phyloP scores from a whole-genome alignment of 2,797 vertebrate species.

The Holocentrus rufus region DNA sequence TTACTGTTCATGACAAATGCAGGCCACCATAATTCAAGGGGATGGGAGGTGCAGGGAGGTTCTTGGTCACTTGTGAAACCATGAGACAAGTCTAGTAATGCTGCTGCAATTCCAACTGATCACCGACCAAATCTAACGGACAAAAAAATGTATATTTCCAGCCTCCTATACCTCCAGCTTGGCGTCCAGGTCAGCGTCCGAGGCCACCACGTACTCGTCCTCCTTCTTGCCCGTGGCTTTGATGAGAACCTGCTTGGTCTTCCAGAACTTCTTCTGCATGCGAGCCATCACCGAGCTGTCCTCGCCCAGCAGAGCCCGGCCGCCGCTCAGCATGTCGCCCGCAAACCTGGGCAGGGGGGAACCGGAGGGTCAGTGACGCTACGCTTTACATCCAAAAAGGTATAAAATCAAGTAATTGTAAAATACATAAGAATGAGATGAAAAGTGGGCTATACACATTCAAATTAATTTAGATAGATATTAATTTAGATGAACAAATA shows the following conservation, averaged over 20 bases:
- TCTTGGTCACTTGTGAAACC: no score
- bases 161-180: conserved; percentile 82
- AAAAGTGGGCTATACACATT: no score
- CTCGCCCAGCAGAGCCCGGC: conserved; percentile 76
- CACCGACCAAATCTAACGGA: no score
- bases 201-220: conserved; percentile 86
- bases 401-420: background rate
- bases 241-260: conserved; percentile 88
- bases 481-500: background rate
- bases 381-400: no score
- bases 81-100: no score
- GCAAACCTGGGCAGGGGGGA: conserved; percentile 69
- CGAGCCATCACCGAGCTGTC: conserved; percentile 85
- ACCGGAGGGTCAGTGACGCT: background rate
- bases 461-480: no score
- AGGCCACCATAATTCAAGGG: no score
- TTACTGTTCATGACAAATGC: no score
- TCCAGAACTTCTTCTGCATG: conserved; percentile 91
- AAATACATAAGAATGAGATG: background rate
- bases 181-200: conserved; percentile 87
- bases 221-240: conserved; percentile 91
- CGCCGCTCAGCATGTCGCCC: conserved; percentile 80
- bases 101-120: no score
- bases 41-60: no score
- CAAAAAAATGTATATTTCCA: background rate